Percentiles rank a stretch among this genome's conserved stretches.
These are phyloP conservation scores for Metaphire vulgaris DNA, from an alignment of 1,140 invertebrate genomes.

Conservation along the genomic window DNA sequence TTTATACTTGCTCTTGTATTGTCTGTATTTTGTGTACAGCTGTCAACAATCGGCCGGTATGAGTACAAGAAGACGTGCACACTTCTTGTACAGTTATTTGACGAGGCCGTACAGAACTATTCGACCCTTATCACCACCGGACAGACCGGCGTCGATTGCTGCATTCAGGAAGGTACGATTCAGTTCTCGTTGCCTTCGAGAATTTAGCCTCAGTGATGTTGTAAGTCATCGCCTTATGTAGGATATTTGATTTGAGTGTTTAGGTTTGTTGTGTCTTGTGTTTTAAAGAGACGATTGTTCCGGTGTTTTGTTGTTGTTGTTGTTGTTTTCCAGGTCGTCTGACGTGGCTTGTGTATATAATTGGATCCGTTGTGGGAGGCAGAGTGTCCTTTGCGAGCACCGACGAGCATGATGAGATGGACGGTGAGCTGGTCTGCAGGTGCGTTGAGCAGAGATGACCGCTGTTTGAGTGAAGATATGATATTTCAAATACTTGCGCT, in stretches of 20 bases:
- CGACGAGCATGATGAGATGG: constrained; percentile 97
- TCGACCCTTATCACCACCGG: constrained; percentile 64
- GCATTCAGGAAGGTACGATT: constrained; percentile 73
- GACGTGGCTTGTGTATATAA: constrained; percentile 98
- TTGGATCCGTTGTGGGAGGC: constrained; percentile 83
- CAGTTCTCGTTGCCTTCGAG: too few species aligned
- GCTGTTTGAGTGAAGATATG: too few species aligned
- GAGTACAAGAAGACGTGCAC: constrained; percentile 94
- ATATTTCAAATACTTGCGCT: too few species aligned
- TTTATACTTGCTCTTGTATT: too few species aligned
- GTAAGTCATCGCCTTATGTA: too few species aligned
- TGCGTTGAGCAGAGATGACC: too few species aligned
- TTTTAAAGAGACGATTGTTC: too few species aligned
- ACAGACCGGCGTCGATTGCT: constrained; percentile 44
- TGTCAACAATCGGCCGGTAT: constrained; percentile 67
- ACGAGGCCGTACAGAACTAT: constrained; percentile 81
- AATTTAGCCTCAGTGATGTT: too few species aligned
- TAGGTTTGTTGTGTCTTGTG: too few species aligned
- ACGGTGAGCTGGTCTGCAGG: constrained; percentile 91
- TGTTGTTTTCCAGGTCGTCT: constrained; percentile 61
- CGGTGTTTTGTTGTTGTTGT: too few species aligned
- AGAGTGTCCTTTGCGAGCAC: constrained; percentile 86
- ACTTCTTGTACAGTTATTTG: constrained; percentile 87
- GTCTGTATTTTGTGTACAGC: too few species aligned
- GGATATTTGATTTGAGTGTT: too few species aligned